Evolutionary conservation across 2,888 invertebrate species (phyloP), one percentile per base, ranked within the genome.

Genomic region (Orthonevra nobilis): DNA sequence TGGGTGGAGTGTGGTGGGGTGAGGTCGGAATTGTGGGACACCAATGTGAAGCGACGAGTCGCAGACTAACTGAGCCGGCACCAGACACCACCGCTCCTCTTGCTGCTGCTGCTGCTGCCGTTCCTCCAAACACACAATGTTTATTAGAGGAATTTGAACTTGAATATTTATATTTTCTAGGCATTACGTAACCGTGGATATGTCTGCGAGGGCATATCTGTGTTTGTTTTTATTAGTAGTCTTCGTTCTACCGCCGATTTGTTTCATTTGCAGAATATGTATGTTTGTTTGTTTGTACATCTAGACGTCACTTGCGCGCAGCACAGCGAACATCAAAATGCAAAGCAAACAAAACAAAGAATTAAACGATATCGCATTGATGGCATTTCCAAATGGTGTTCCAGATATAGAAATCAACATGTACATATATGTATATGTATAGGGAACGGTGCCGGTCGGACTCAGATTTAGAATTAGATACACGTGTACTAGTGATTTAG

Each of bases 81-180:
- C 20, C n/a, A 50, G 40, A 15, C 17, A 30, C n/a, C 42, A 17
- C 14, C 3, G 15, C 14, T 14, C 15, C 23, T 12, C 23, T n/a
- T n/a, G n/a, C n/a, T n/a, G n/a, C n/a, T n/a, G n/a, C n/a, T n/a
- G n/a, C n/a, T n/a, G n/a, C n/a, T n/a, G n/a, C n/a, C n/a, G n/a
- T n/a, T n/a, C n/a, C n/a, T n/a, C 6, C 15, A 26, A 20, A 14
- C n/a, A 40, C 23, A 42, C 54, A 74, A n/a, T n/a, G n/a, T n/a
- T n/a, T n/a, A n/a, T 69, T 61, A 48, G 48, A 61, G 56, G 54
- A 56, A 69, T 75, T 63, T 69, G 75, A 75, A 75, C 75, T 75
- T 75, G 75, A 75, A 69, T 75, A 75, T 75, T 69, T 63, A 69
- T 69, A 75, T 69, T 75, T 74, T 69, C 69, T 63, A 69, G 48